Base-by-base conservation (phyloP, 2,888 invertebrate species). In the Drosophila mulleri region DNA sequence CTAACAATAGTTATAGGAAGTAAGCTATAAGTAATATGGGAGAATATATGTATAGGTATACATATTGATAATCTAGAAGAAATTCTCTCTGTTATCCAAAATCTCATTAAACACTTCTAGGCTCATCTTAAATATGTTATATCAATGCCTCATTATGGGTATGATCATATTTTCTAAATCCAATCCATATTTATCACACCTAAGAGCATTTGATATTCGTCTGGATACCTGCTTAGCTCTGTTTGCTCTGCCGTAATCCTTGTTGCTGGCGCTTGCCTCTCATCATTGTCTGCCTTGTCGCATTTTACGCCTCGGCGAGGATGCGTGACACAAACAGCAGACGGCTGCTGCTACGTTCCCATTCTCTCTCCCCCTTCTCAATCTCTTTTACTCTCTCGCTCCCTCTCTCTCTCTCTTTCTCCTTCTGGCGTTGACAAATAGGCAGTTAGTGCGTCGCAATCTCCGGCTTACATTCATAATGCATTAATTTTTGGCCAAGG, bases 401-500 rank as follows among this genome's bases (percentile, higher is more conserved):
- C 12, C 32, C n/a, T 35, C n/a, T n/a, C 1, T 29, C n/a, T 20
- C 3, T 32, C 11, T 20, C 29, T 12, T 9, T 16, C 52, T 26
- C 23, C 23, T 53, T 56, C 56, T 59, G 56, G 29, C 52, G 54
- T 59, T 88, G 85, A 88, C 79, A 84, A 88, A 84, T 85, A 83
- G 84, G 81, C 83, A 75, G 80, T 69, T 74, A 63, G 77, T 74
- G 63, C 39, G 58, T 59, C 50, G 67, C 75, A 76, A 75, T 80
- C 78, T 75, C 72, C 69, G 58, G 68, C 70, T 78, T 71, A 80
- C 82, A 87, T 82, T 87, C 75, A 87, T 84, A 84, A 84, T 84
- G 85, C 85, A 84, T 84, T 84, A 80, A 87, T 80, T 75, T 79
- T 72, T 80, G 63, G 70, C 58, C 53, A 23, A 59, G 68, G 52